A percentile compares a stretch with the other conserved stretches of the same genome.
Conservation (phyloP, 1,140 invertebrate genomes). For the Drosophila repleta region DNA sequence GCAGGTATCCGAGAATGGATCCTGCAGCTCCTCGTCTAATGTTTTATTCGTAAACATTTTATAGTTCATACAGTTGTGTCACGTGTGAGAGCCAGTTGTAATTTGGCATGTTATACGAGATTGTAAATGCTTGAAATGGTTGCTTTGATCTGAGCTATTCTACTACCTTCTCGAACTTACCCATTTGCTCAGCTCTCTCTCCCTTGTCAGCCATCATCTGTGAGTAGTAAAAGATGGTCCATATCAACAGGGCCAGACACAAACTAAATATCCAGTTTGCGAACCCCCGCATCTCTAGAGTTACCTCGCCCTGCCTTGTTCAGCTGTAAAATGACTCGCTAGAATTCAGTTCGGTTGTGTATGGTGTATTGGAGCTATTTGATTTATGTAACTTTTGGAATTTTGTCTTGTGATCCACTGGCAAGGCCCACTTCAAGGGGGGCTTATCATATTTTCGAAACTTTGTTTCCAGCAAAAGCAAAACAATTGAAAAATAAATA, state of each 20-base stretch:
- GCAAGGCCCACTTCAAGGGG: not conserved
- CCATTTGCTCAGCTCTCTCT: not conserved
- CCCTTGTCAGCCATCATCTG: not conserved
- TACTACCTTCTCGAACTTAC: constrained; percentile 7
- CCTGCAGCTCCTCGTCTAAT: constrained; percentile 30
- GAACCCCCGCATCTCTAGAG: constrained; percentile 8
- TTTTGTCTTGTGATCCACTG: not conserved
- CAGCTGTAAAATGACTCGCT: not conserved
- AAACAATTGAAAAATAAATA: no score
- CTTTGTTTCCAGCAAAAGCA: no score
- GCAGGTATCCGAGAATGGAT: constrained; percentile 6
- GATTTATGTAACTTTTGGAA: not conserved
- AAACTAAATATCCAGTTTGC: constrained; percentile 16
- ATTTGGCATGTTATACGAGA: not conserved
- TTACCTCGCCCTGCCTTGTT: no score
- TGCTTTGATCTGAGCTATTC: constrained; percentile 8
- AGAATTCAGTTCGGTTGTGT: constrained; percentile 6
- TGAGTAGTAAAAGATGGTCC: constrained; percentile 24
- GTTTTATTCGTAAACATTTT: constrained; percentile 36
- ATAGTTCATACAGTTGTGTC: constrained; percentile 13
- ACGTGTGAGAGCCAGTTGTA: constrained; percentile 1
- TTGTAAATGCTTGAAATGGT: constrained; percentile 4
- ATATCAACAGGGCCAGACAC: constrained; percentile 8
- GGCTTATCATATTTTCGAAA: not conserved
- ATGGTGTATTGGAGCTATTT: not conserved